Percentiles rank a stretch among this genome's conserved stretches.
phyloP scores from a whole-genome alignment of 1,140 invertebrate species.

The Caenorhabditis tropicalis region DNA sequence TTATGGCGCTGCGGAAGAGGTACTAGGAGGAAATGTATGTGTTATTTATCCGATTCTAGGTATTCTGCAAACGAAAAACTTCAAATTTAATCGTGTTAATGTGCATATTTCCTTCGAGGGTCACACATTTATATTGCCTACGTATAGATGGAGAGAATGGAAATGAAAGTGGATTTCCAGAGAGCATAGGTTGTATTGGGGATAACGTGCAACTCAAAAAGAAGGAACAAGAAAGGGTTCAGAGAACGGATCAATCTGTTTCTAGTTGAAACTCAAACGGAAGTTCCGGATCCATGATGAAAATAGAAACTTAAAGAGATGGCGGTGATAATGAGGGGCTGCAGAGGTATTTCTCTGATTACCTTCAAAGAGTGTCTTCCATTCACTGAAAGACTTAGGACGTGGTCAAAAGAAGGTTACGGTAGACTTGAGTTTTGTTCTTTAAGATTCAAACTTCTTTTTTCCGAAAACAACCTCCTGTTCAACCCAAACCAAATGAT shows the following conservation, averaged over 20 bases:
- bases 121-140: background rate
- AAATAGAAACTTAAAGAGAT: too few species aligned
- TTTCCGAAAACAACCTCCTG: too few species aligned
- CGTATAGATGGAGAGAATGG: too few species aligned
- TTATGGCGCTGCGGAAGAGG: background rate
- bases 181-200: background rate
- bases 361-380: too few species aligned
- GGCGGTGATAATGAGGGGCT: too few species aligned
- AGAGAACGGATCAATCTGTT: background rate
- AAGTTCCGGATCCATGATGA: background rate
- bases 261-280: background rate
- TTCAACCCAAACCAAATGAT: too few species aligned
- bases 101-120: background rate
- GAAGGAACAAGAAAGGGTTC: background rate
- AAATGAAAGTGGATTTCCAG: background rate
- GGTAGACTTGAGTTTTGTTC: too few species aligned
- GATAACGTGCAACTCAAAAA: background rate
- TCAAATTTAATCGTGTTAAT: slow-evolving; percentile 36
- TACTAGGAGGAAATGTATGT: background rate
- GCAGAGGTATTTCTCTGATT: too few species aligned
- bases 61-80: background rate
- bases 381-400: too few species aligned
- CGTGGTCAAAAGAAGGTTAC: too few species aligned
- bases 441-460: too few species aligned
- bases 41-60: background rate